Base-by-base conservation (phyloP, 2,797 vertebrate species). In the Margarornis squamiger region DNA sequence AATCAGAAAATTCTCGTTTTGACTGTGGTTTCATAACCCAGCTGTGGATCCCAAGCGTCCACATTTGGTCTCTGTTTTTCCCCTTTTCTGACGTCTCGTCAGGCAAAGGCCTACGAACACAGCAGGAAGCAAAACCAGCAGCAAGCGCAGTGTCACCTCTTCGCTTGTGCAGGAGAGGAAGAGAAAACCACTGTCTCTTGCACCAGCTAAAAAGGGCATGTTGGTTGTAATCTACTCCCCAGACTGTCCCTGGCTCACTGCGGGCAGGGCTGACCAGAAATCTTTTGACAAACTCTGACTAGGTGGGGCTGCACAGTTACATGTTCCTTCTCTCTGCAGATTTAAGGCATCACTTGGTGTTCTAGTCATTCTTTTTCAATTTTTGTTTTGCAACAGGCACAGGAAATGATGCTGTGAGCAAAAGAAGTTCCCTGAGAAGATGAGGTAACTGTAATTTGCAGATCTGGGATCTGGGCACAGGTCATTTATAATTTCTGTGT, bases 151-250 rank as follows among this genome's bases (percentile, higher is more conserved):
- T 32, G 12, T 10, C 10, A 71, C 38, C 41, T 52, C 79, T 57
- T 14, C 52, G 23, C 34, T 32, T 7, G 2, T 4, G n/a, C 34
- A 52, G 19, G 5, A 91, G 75, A 92, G 92, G 92, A 96, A 93
- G 87, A 90, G 85, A 86, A 95, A 95, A 96, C 94, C 94, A 76
- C 94, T 1, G 54, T 1, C 3, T 75, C 45, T 55, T 78, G 66
- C 83, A 58, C 43, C 86, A 90, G 90, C 80, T 68, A 38, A 39
- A 93, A 57, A 76, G 55, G 48, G 89, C 66, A 81, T 49, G 7
- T 34, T 73, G 76, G 45, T 86, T 80, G 58, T 10, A 7, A 54
- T 66, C 30, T 32, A 4, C 90, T 57, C 29, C 34, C 46, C 26
- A n/a, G 20, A 52, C 15, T 58, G 66, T 41, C 36, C 24, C 49